Evolutionary conservation across 2,888 invertebrate genomes (phyloP).

Genomic region (Encarsia formosa): DNA sequence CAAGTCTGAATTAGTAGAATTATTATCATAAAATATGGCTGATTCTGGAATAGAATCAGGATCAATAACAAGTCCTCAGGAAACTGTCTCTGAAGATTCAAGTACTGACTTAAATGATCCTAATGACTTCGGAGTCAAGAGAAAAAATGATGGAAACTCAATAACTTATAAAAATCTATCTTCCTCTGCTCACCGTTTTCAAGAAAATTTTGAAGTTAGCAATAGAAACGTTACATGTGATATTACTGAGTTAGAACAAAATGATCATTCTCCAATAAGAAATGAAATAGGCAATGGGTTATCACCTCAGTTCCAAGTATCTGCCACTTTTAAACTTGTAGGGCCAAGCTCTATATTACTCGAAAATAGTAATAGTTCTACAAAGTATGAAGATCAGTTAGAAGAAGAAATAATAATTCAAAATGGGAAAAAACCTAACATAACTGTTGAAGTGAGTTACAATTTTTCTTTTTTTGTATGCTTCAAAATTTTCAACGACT

Average conservation of each 20-base stretch:
- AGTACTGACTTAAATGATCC: conserved; percentile 43
- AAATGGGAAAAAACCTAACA: conserved; percentile 13
- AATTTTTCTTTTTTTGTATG: background rate
- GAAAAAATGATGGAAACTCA: conserved; percentile 13
- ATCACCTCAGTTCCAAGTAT: too few relatives aligned
- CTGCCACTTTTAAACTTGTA: too few relatives aligned
- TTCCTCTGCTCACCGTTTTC: too few relatives aligned
- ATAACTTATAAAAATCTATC: background rate
- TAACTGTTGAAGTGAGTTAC: conserved; percentile 8
- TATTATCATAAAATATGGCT: conserved; percentile 47
- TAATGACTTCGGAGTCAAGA: conserved; percentile 36
- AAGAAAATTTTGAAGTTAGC: too few relatives aligned
- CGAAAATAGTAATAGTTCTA: background rate
- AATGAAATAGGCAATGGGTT: too few relatives aligned
- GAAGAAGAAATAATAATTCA: conserved; percentile 14
- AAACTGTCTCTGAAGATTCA: conserved; percentile 48
- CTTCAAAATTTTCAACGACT: background rate
- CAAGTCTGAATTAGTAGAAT: too few relatives aligned
- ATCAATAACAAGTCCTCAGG: conserved; percentile 48
- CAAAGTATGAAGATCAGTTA: conserved; percentile 1
- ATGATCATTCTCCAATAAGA: too few relatives aligned
- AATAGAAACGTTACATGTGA: too few relatives aligned
- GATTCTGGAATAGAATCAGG: conserved; percentile 51
- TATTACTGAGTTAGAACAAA: too few relatives aligned
- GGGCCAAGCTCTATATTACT: too few relatives aligned